Evolutionary conservation across 2,797 vertebrate genomes (phyloP).

Genomic region (Cercopithecus hamlyni): DNA sequence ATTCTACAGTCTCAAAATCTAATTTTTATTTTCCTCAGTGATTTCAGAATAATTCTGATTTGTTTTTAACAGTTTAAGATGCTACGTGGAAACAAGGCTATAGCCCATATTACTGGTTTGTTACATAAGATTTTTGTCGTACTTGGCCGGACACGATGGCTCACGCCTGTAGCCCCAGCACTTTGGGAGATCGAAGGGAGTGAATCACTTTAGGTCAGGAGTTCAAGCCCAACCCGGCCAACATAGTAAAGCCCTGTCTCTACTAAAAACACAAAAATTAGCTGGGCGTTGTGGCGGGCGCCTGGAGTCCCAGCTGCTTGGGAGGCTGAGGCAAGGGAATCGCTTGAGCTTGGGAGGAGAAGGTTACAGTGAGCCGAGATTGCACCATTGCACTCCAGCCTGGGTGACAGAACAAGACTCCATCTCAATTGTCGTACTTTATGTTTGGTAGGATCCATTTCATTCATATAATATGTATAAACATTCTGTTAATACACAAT

Average conservation of each 20-base stretch:
- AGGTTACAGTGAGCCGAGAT: background rate
- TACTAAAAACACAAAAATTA: background rate
- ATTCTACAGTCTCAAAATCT: background rate
- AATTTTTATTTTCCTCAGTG: background rate
- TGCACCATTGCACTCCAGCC: background rate
- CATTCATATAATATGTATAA: background rate
- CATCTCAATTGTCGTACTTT: background rate
- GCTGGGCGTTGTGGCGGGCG: background rate
- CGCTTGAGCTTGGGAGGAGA: background rate
- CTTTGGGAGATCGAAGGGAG: background rate
- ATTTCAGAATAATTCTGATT: background rate
- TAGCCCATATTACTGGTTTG: background rate
- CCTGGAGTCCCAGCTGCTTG: background rate
- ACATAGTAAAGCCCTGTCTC: background rate
- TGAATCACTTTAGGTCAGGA: background rate
- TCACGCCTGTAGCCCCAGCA: background rate
- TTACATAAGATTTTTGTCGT: background rate
- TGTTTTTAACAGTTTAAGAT: background rate
- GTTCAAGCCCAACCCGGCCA: background rate
- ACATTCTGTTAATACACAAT: background rate
- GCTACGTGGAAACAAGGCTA: background rate
- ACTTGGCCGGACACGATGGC: background rate
- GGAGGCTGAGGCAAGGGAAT: background rate
- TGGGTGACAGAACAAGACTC: background rate
- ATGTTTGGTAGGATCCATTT: background rate